Base-by-base conservation (phyloP, 2,888 invertebrate species). In the Xanthia togata region DNA sequence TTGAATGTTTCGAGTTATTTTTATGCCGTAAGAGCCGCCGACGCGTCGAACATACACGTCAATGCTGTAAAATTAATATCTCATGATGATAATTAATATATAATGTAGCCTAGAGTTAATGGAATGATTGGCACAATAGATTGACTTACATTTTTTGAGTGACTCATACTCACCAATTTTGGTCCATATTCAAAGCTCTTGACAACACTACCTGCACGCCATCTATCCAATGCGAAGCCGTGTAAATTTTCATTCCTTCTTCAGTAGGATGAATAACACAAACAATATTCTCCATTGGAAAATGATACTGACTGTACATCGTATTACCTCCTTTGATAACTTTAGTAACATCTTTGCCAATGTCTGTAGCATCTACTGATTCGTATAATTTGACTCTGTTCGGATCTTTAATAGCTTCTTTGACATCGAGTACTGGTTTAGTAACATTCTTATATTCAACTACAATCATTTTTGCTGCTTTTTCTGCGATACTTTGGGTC, bases 271-370 rank as follows among this genome's bases (percentile, higher is more conserved):
- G 90, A 44, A 97, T 97, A 2, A 97, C 95, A 88, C 97, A 97
- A 2, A 95, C 95, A 70, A 98, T 97, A 0, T 97, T 97, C 92
- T 98, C 98, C 97, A 98, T 97, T 23, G 97, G 96, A 84, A 97
- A 98, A 91, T 98, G 98, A 89, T 97, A 98, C 89, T 98, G 98
- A 26, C 95, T 90, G 17, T 97, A 97, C 76, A 96, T 91, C 55
- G 96, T 93, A 65, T 96, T 94, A 9, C 90, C 94, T 0, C 98
- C 98, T 80, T 89, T 92, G 9, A 97, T 95, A 5, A 91, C 84
- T 78, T 97, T 95, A 17, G 89, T 91, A 2, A 95, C 76, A 71
- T 90, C 88, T 35, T 63, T 75, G 0, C 92, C 93, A 47, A 73
- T 87, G 14, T 86, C 88, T 6, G 85, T 88, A 41, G 91, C 90